Base-by-base conservation (phyloP, 2,888 invertebrate species). In the Diaphora mendica region DNA sequence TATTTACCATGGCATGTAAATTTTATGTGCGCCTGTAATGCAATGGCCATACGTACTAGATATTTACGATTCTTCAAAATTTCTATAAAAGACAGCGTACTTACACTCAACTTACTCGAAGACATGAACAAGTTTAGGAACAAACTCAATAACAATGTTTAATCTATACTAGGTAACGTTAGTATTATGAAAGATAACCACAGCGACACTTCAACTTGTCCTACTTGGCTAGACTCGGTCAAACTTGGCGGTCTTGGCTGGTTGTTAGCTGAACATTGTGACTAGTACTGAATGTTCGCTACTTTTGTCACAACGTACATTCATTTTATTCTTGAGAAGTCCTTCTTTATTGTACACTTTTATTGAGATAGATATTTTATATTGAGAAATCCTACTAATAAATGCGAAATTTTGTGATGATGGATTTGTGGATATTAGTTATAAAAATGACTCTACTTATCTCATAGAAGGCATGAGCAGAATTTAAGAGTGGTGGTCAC, bases 221-320 rank as follows among this genome's bases (percentile, higher is more conserved):
- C 2, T n/a, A 51, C 70, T 64, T 64, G 68, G 62, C 23, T 39
- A 30, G 30, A 48, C 68, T 68, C 64, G 62, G 30, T 26, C 66
- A 69, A 73, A 74, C 72, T 74, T 77, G 48, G 39, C 67, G 23
- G 35, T 62, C 67, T 70, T 67, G 48, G 51, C 15, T 39, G 66
- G 74, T 73, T 48, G 75, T 76, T 77, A 73, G 44, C 51, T 77
- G 26, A 35, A 64, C 39, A 75, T 62, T 72, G 75, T 65, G 69
- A 69, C 59, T 68, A 17, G 39, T 59, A 39, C 1, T 20, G 17
- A 33, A 69, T 30, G 20, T 30, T 35, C n/a, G 13, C 59, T 5
- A 59, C 15, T 59, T 59, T 15, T 59, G 59, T 8, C 55, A 55
- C 9, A 3, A n/a, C 11, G 13, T 23, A 9, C 23, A 51, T 55